Conservation (phyloP, 2,888 invertebrate species). For the Acleris sparsana region DNA sequence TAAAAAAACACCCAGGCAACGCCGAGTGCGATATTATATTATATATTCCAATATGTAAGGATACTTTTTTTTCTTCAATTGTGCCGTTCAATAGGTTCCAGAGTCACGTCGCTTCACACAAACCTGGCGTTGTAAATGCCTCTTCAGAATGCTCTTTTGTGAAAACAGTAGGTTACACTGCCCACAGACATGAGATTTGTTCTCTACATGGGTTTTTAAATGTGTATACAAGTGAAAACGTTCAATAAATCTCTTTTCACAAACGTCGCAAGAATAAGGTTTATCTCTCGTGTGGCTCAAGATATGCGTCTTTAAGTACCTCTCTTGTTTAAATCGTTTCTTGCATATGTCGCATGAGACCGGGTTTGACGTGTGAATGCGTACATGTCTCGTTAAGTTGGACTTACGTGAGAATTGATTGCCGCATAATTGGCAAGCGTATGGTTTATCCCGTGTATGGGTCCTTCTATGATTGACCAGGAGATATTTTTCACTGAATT, state of each 20-base stretch:
- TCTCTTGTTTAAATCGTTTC: not conserved
- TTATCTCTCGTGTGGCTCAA: not conserved
- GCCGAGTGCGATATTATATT: no score
- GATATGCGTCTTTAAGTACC: not conserved
- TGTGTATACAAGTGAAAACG: not conserved
- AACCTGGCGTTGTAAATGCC: not conserved
- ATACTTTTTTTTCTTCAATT: no score
- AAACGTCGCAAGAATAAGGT: not conserved
- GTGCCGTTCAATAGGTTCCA: no score
- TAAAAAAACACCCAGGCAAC: no score
- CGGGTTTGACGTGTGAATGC: not conserved
- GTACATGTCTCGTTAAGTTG: not conserved
- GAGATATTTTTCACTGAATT: slow-evolving; percentile 1
- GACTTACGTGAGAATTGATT: not conserved
- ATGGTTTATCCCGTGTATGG: not conserved
- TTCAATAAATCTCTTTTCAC: not conserved
- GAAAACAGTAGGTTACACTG: not conserved
- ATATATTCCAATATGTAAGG: no score
- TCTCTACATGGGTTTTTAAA: not conserved
- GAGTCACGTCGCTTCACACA: not conserved
- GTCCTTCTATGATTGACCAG: not conserved
- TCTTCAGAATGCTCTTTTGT: not conserved
- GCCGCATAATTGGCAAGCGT: not conserved
- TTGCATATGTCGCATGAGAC: not conserved
- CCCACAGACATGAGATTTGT: not conserved